These are phyloP conservation scores for Nysson spinosus DNA, from an alignment of 2,888 invertebrate species.

Conservation along the genomic window DNA sequence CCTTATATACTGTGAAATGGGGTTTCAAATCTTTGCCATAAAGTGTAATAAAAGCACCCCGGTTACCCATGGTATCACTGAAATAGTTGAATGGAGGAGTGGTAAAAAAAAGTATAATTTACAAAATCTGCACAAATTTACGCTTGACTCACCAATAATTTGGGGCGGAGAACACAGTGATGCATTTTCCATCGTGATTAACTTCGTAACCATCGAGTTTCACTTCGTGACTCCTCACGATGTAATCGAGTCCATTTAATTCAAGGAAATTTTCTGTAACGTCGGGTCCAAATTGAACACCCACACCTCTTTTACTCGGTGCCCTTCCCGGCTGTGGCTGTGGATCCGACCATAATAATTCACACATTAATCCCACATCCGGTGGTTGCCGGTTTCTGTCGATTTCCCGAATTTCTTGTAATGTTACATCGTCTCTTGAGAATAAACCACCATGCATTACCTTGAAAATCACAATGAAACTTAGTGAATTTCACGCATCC, in stretches of 20 bases:
- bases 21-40: conserved; percentile 95
- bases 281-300: conserved; percentile 99
- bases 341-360: conserved; percentile 99
- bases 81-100: conserved; percentile 2
- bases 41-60: conserved; percentile 97
- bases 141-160: conserved; percentile 92
- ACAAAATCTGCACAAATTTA: not conserved
- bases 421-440: conserved; percentile 93
- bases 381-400: conserved; percentile 98
- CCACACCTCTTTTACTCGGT: conserved; percentile 97
- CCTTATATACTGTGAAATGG: conserved; percentile 93
- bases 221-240: conserved; percentile 98
- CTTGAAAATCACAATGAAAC: no score
- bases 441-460: conserved; percentile 99
- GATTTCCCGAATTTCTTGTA: conserved; percentile 92
- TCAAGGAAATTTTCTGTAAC: conserved; percentile 92
- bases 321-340: conserved; percentile 92
- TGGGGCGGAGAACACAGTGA: conserved; percentile 99
- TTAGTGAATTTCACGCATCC: no score
- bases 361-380: conserved; percentile 98
- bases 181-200: conserved; percentile 96
- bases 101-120: not conserved
- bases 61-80: conserved; percentile 99
- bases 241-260: conserved; percentile 92
- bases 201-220: conserved; percentile 97